Base-by-base conservation (phyloP, 2,888 invertebrate genomes). In the Synanthedon formicaeformis region DNA sequence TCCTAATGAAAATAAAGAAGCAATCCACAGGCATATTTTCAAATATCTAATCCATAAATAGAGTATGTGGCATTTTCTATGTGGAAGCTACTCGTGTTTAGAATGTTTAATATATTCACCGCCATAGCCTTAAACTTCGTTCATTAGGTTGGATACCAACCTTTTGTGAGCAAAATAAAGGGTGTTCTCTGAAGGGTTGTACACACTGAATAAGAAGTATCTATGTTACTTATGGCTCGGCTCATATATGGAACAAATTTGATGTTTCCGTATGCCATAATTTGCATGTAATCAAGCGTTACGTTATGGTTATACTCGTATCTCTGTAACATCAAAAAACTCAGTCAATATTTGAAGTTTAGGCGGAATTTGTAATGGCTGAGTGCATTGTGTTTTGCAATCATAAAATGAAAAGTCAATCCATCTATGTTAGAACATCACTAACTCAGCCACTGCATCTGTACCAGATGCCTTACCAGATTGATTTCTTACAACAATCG, bases 201-300 rank as follows among this genome's bases (percentile, higher is more conserved):
- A 61, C 34, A 34, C 34, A 34, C 64, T 64, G 65, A 59, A 60
- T 61, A 59, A 51, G 55, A 53, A 56, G 57, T 65, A 65, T 67
- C 68, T 34, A 10, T 34, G 34, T 72, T 66, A n/a, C 45, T 14
- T 34, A 10, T 10, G 34, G 34, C 34, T 34, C 34, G 2, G 23
- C 62, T 60, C 70, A 64, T 63, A 66, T 63, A 68, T 58, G 65
- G 65, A 64, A 68, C 70, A 72, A 73, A 73, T 72, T 73, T 68
- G 66, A 66, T 66, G 65, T 71, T 75, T 73, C 75, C 73, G 59
- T 72, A 65, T 71, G 69, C 69, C 69, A 69, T 74, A 74, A 77
- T 77, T 75, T 75, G 75, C 75, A 73, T 76, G 74, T 67, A 75
- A 77, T 76, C 76, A 76, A 70, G 70, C 68, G 72, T 73, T 66